Conservation (phyloP, 2,113 vertebrate genomes). For the Hylia prasina region DNA sequence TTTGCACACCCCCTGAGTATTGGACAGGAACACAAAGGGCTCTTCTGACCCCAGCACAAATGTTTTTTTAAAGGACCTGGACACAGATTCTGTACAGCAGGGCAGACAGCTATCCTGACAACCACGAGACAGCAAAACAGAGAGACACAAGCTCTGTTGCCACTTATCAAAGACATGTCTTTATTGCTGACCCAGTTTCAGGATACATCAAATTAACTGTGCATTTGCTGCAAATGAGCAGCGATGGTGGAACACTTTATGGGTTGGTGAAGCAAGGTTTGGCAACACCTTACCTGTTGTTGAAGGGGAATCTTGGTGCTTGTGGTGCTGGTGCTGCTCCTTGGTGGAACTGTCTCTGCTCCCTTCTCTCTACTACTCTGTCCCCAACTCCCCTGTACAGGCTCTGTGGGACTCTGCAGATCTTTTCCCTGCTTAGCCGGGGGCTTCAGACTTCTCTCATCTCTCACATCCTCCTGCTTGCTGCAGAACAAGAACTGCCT, state of each 20-base stretch:
- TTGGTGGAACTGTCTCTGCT: background rate
- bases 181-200: background rate
- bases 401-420: background rate
- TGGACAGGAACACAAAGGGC: rapidly evolving
- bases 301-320: background rate
- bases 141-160: background rate
- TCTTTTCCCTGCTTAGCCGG: background rate
- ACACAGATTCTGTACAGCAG: background rate
- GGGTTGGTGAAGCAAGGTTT: background rate
- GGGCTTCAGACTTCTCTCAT: background rate
- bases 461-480: background rate
- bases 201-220: background rate
- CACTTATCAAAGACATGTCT: background rate
- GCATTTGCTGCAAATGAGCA: background rate
- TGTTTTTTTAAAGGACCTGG: background rate
- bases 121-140: background rate
- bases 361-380: background rate
- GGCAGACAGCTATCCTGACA: background rate
- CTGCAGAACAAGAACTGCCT: background rate
- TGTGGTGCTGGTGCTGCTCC: rapidly evolving
- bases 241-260: background rate
- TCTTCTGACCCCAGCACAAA: background rate
- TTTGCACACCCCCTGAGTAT: background rate
- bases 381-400: rapidly evolving
- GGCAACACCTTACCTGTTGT: background rate